Percentiles rank a stretch among this genome's conserved stretches.
Conservation (phyloP, 2,113 vertebrate genomes). For the Mirounga angustirostris region DNA sequence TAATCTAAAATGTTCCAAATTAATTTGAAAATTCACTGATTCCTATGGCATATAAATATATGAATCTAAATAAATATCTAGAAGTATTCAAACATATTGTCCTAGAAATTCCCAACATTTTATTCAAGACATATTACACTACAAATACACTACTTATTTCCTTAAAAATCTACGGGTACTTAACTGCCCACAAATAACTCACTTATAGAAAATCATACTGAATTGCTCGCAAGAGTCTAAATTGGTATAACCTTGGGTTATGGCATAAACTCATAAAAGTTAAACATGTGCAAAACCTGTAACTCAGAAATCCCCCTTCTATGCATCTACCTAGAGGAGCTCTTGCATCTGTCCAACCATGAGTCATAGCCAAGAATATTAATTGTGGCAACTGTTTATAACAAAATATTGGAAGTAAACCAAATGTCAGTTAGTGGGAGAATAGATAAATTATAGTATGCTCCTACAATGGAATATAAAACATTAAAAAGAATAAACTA, state of each 20-base stretch:
- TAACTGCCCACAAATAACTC: neutral
- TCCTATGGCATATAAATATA: neutral
- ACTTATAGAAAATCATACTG: neutral
- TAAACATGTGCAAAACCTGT: neutral
- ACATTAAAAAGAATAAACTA: neutral
- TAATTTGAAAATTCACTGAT: neutral
- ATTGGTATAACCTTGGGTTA: neutral
- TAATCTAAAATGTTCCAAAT: constrained; percentile 12
- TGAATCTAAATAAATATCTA: neutral
- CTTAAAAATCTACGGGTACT: neutral
- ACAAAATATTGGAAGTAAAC: neutral
- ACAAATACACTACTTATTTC: neutral
- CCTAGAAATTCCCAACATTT: neutral
- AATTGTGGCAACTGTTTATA: neutral
- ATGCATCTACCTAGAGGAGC: neutral
- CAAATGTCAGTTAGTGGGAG: neutral
- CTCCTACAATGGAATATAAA: neutral
- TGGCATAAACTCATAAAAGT: neutral
- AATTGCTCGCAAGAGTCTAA: neutral
- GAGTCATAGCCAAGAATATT: neutral
- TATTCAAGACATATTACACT: neutral
- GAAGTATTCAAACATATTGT: neutral
- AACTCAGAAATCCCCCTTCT: neutral
- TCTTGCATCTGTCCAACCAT: neutral
- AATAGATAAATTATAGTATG: neutral